Base-by-base conservation (phyloP, 2,888 invertebrate genomes). In the Tuta absoluta region DNA sequence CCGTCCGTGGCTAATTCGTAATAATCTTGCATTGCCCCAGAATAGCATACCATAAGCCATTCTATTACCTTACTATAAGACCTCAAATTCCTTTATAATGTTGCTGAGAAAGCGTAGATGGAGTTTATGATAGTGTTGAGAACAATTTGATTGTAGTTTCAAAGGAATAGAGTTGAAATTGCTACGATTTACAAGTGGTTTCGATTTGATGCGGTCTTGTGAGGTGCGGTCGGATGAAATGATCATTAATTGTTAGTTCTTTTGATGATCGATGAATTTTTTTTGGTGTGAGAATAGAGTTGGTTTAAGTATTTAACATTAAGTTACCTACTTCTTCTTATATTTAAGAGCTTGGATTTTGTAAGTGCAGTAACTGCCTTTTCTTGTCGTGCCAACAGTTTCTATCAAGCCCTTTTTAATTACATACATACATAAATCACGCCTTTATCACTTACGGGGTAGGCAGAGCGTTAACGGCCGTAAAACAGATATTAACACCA, bases 1-100 rank as follows among this genome's bases (percentile, higher is more conserved):
- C 53, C 83, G 82, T 76, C 75, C 83, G 82, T 76, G 71, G 76
- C 83, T 83, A 85, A 86, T 86, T 83, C 82, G 79, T 85, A 85
- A 85, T 86, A 84, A 84, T 82, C 82, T 76, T 74, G 69, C 65
- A 65, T 65, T 65, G 33, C 17, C 56, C n/a, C n/a, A 12, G 28
- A 17, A n/a, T 33, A n/a, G n/a, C 33, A 33, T 33, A 10, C 33
- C 33, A 33, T 33, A 33, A 33, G 8, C 4, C 33, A 33, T 14
- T 17, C n/a, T n/a, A 65, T 41, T 33, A 48, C 48, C 49, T 11
- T 12, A 33, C 17, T 17, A 17, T n/a, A 61, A 49, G 24, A 17
- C 48, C 33, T 61, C n/a, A 24, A 24, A 28, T 21, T 28, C 24
- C 45, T 33, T 24, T 60, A 21, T 23, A 12, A 23, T 24, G n/a